Conservation (phyloP, 2,888 invertebrate species). For the Conchocele bisecta region DNA sequence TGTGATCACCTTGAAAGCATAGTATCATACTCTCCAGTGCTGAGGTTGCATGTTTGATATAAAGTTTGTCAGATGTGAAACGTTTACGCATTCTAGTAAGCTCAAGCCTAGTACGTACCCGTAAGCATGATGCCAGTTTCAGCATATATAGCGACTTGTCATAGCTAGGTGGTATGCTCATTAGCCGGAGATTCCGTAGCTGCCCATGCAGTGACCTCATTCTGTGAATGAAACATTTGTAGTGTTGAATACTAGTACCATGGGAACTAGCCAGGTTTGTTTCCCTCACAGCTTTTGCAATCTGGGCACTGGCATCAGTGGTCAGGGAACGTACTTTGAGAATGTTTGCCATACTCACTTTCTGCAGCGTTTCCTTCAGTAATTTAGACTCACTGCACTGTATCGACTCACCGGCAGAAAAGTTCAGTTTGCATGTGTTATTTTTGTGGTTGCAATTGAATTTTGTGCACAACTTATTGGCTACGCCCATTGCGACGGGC, state of each 20-base stretch:
- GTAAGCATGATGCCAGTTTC: constrained; percentile 1
- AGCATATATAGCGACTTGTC: neutral
- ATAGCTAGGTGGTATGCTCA: neutral
- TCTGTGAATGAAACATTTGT: constrained; percentile 18
- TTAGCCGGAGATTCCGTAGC: neutral
- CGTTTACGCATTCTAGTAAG: neutral
- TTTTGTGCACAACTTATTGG: constrained; percentile 10
- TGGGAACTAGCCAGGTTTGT: neutral
- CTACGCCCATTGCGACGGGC: neutral
- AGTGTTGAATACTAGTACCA: constrained; percentile 7
- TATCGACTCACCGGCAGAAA: constrained; percentile 3
- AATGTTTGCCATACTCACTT: neutral
- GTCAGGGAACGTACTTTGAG: constrained; percentile 10
- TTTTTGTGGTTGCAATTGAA: constrained; percentile 1
- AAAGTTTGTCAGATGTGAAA: neutral
- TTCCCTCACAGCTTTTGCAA: constrained; percentile 2
- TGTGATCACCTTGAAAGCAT: constrained; percentile 9
- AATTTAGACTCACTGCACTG: constrained; percentile 1
- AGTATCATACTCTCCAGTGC: neutral
- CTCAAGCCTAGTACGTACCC: constrained; percentile 5
- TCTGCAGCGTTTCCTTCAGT: neutral
- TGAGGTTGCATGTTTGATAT: neutral
- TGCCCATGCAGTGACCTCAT: constrained; percentile 10
- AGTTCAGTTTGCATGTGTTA: constrained; percentile 18
- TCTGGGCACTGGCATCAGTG: constrained; percentile 20